Evolutionary conservation across 2,797 vertebrate genomes (phyloP).

Genomic region (Eulemur coronatus): DNA sequence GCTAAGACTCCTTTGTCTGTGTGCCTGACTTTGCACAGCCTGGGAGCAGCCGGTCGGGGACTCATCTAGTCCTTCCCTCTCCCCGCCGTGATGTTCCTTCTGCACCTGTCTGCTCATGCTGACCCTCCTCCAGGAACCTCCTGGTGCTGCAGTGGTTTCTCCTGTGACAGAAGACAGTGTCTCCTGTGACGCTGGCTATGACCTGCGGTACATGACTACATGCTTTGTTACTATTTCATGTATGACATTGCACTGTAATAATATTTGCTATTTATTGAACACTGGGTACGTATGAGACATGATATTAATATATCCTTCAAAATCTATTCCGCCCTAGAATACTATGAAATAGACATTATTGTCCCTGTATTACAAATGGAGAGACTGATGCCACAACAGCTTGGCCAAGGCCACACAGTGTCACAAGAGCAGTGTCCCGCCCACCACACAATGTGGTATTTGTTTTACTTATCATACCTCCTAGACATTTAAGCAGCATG

Average conservation of each 20-base stretch:
- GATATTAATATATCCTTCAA: not conserved
- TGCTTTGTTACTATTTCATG: not conserved
- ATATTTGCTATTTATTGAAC: not conserved
- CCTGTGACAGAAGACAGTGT: not conserved
- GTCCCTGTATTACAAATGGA: not conserved
- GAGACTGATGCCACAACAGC: not conserved
- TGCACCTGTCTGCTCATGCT: rapidly evolving
- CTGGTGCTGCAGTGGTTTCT: rapidly evolving
- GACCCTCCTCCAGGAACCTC: not conserved
- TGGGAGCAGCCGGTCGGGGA: not conserved
- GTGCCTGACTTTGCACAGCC: not conserved
- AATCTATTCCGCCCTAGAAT: not conserved
- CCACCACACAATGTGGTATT: too few relatives aligned
- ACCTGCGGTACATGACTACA: not conserved
- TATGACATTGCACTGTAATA: not conserved
- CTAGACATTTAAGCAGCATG: not conserved
- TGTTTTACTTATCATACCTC: not conserved
- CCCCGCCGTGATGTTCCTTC: rapidly evolving
- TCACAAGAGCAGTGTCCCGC: not conserved
- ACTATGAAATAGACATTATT: not conserved
- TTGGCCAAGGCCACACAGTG: not conserved
- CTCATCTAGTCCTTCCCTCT: rapidly evolving
- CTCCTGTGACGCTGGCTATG: not conserved
- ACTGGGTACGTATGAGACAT: not conserved
- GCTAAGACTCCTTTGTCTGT: rapidly evolving